Base-by-base conservation (phyloP, 53 echinoderm and acorn worm genomes). In the Paracentrotus lividus region DNA sequence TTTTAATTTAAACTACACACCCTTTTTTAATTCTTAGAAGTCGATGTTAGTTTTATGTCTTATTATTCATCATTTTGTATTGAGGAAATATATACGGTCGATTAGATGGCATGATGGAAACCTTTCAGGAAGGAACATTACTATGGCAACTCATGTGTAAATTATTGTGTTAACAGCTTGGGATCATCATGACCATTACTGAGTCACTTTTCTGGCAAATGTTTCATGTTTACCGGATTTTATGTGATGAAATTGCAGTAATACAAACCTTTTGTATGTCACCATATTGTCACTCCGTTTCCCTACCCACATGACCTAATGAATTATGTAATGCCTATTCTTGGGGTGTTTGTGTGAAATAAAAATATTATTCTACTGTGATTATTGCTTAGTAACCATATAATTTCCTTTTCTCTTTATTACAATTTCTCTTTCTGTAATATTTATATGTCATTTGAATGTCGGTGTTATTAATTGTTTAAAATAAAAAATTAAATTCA, bases 161-260 rank as follows among this genome's bases (percentile, higher is more conserved):
- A 61, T 61, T n/a, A n/a, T 57, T 21, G 18, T 72, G 31, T 24
- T 14, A 72, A 40, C 72, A 72, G 40, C 72, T 72, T 36, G 40
- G 18, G 36, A 72, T 72, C 72, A 72, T 40, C 21, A 40, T 18
- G 40, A 40, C 33, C 21, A 72, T 72, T 36, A 4, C 72, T 72
- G 72, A 72, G 20, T 72, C 72, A 72, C 6, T 72, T 72, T 72
- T 40, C 72, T 72, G 72, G 5, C 72, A 72, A 20, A 64, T 29
- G 72, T 72, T 72, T 72, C 18, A 38, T 72, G 36, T 6, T 72
- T 40, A 40, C 40, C 40, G 72, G 36, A 36, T 40, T 16, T 64
- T 61, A 6, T n/a, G n/a, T n/a, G n/a, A n/a, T n/a, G n/a, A n/a
- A n/a, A n/a, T n/a, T n/a, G n/a, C n/a, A n/a, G n/a, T n/a, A n/a